Evolutionary conservation across 1,140 invertebrate genomes (phyloP).

Genomic region (Camponotus pennsylvanicus): DNA sequence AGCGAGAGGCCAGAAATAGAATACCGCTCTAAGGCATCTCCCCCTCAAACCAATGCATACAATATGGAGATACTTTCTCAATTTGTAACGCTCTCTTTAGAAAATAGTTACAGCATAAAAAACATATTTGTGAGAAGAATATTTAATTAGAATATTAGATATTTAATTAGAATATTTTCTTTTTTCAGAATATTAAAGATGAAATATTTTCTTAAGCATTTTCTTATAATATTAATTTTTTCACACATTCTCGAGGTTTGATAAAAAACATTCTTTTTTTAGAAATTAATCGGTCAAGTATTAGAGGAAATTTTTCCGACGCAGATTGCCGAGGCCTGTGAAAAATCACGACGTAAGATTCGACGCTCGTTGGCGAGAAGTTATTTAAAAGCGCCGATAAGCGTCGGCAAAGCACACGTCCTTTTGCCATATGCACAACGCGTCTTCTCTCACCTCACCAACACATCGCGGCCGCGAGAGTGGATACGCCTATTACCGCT

Average conservation of each 20-base stretch:
- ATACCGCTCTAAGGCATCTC: neutral
- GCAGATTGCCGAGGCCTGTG: neutral
- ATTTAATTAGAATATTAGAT: neutral
- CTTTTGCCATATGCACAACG: constrained; percentile 2
- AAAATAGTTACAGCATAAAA: neutral
- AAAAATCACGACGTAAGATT: constrained; percentile 6
- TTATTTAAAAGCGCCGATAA: constrained; percentile 44
- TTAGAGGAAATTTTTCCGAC: neutral
- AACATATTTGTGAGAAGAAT: neutral
- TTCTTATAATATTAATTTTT: neutral
- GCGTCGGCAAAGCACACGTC: constrained; percentile 18
- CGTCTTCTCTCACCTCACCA: constrained; percentile 42
- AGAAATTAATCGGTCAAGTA: neutral
- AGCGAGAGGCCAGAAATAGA: constrained; percentile 1
- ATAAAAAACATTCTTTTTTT: neutral
- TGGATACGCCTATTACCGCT: constrained; percentile 59
- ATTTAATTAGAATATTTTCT: neutral
- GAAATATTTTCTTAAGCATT: neutral
- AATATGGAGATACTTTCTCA: neutral
- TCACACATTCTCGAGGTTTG: neutral
- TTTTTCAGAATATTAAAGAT: neutral
- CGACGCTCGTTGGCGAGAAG: neutral
- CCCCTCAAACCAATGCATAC: neutral
- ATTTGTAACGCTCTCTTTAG: neutral
- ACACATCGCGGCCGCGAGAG: constrained; percentile 38